Conservation (phyloP, 1,140 invertebrate species). For the Phymorhynchus buccinoides region DNA sequence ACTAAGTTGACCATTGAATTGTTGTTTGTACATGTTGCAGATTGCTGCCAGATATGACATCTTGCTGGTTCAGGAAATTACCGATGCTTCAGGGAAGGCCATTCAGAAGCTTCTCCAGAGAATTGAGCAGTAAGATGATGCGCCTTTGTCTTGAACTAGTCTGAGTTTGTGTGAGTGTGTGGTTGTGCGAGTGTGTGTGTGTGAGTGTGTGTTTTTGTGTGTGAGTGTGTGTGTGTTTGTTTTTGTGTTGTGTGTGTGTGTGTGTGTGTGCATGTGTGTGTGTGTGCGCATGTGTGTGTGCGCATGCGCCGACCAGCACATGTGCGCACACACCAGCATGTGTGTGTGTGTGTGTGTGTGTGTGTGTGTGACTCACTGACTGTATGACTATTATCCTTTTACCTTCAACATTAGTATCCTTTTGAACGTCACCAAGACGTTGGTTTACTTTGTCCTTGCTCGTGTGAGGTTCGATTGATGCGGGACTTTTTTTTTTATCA, state of each 20-base stretch:
- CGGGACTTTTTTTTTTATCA: no score
- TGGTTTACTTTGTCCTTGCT: no score
- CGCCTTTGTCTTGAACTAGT: neutral
- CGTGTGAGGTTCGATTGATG: no score
- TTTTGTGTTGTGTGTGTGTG: constrained; percentile 1
- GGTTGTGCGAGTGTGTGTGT: no score
- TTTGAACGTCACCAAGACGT: no score
- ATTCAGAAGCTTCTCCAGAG: constrained; percentile 43
- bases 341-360: constrained; percentile 23
- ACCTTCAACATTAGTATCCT: no score
- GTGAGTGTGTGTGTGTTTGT: no score
- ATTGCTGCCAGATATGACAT: constrained; percentile 62
- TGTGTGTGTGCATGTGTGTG: constrained; percentile 33
- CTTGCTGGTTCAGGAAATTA: constrained; percentile 60
- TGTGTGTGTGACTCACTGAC: neutral
- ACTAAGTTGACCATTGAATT: no score
- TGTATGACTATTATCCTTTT: no score
- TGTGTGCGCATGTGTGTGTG: constrained; percentile 28
- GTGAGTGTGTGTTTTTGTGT: no score
- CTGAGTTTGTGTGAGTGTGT: neutral
- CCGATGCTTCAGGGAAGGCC: constrained; percentile 46
- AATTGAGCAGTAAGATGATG: constrained; percentile 33
- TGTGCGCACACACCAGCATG: no score
- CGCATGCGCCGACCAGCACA: no score
- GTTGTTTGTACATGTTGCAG: constrained; percentile 34